These are phyloP conservation scores for Poecile montanus DNA, from an alignment of 2,797 vertebrate species.

Conservation along the genomic window DNA sequence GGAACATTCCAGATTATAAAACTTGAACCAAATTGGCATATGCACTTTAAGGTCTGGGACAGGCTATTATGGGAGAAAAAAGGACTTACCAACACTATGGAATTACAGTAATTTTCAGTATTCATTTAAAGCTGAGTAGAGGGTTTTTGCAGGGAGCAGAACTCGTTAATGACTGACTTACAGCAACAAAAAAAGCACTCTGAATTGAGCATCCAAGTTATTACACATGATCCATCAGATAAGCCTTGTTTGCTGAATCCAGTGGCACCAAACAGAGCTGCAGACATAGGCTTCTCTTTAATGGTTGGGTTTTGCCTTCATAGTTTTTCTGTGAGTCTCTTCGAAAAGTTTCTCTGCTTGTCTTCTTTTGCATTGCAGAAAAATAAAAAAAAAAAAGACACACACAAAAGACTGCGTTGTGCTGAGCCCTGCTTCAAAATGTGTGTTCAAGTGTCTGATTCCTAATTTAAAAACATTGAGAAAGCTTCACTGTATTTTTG, in stretches of 20 bases:
- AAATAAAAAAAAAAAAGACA: background rate
- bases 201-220: background rate
- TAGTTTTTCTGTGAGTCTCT: constrained; percentile 4
- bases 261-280: background rate
- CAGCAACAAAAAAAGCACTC: background rate
- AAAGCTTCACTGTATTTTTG: background rate
- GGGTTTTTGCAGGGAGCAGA: background rate
- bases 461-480: background rate
- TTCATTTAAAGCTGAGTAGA: background rate
- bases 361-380: constrained; percentile 3
- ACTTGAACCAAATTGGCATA: constrained; percentile 35
- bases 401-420: background rate
- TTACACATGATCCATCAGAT: background rate
- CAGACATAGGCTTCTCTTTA: background rate
- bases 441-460: background rate
- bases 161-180: background rate
- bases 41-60: constrained; percentile 15
- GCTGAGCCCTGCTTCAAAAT: constrained; percentile 4
- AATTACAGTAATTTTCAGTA: background rate
- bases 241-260: background rate
- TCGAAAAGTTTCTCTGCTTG: background rate
- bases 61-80: background rate
- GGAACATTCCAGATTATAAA: constrained; percentile 5
- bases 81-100: background rate
- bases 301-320: background rate